Evolutionary conservation across 2,888 invertebrate species (phyloP).

Genomic region (Danaus chrysippus): DNA sequence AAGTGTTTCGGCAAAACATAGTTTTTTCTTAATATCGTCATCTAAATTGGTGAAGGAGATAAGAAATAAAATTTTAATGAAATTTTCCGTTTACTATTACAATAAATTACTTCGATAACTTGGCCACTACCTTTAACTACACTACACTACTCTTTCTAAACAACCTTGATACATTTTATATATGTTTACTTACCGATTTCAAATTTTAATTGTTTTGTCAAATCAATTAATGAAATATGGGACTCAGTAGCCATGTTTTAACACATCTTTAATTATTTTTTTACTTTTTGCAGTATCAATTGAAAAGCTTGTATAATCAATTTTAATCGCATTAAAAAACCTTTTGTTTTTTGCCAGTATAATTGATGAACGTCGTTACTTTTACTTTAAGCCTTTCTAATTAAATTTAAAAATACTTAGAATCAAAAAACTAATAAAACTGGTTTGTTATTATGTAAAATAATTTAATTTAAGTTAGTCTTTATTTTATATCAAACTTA

Average conservation of each 20-base stretch:
- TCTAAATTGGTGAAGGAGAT: constrained; percentile 48
- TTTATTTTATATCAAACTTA: background rate
- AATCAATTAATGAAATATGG: constrained; percentile 59
- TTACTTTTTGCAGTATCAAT: background rate
- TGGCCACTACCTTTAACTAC: too few relatives aligned
- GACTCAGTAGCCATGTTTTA: constrained; percentile 39
- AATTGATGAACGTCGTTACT: too few relatives aligned
- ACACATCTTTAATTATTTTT: background rate
- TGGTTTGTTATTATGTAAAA: too few relatives aligned
- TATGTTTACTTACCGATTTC: constrained; percentile 54
- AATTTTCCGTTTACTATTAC: background rate
- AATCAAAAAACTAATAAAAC: too few relatives aligned
- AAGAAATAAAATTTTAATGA: background rate
- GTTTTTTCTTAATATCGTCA: constrained; percentile 61
- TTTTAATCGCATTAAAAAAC: constrained; percentile 6
- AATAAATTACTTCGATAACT: too few relatives aligned
- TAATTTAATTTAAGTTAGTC: too few relatives aligned
- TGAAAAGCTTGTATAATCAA: background rate
- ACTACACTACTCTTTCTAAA: constrained; percentile 2
- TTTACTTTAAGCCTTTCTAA: too few relatives aligned
- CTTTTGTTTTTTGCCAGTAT: too few relatives aligned
- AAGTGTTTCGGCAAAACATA: constrained; percentile 77
- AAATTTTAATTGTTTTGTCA: constrained; percentile 62
- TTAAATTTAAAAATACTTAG: too few relatives aligned
- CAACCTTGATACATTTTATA: background rate